Evolutionary conservation across 2,797 vertebrate species (phyloP).

Genomic region (Alectoris magna): DNA sequence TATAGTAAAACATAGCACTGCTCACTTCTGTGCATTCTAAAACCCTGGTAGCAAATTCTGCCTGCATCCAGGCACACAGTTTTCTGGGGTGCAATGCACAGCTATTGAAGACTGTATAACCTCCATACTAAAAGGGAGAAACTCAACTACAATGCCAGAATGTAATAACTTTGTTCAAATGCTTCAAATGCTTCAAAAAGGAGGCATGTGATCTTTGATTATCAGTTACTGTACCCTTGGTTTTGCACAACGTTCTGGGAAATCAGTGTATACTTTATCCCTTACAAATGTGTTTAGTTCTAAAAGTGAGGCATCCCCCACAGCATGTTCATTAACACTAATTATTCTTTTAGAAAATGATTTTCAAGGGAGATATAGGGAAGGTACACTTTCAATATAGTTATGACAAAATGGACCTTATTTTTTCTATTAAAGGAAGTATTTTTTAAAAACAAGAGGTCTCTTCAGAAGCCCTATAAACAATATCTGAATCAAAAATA

Average conservation of each 20-base stretch:
- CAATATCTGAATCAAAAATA: not conserved
- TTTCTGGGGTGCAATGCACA: not conserved
- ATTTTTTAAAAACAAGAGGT: not conserved
- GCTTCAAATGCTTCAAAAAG: not conserved
- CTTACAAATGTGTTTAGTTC: not conserved
- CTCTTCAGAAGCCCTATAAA: not conserved
- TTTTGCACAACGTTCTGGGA: slow-evolving; percentile 4
- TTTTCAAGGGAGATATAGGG: not conserved
- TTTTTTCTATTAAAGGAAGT: not conserved
- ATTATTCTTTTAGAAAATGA: not conserved
- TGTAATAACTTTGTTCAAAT: not conserved
- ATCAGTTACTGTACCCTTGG: not conserved
- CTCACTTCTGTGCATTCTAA: not conserved
- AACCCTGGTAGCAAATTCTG: not conserved
- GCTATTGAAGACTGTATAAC: not conserved
- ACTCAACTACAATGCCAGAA: not conserved
- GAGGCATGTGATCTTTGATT: not conserved
- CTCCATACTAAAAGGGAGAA: not conserved
- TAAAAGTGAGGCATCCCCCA: not conserved
- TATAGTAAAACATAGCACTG: not conserved
- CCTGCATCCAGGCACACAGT: not conserved
- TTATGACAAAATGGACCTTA: not conserved
- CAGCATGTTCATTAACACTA: not conserved
- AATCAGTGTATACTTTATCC: not conserved
- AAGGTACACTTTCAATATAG: not conserved